These are phyloP conservation scores for Horisme vitalbata DNA, from an alignment of 2,888 invertebrate species.

Conservation along the genomic window DNA sequence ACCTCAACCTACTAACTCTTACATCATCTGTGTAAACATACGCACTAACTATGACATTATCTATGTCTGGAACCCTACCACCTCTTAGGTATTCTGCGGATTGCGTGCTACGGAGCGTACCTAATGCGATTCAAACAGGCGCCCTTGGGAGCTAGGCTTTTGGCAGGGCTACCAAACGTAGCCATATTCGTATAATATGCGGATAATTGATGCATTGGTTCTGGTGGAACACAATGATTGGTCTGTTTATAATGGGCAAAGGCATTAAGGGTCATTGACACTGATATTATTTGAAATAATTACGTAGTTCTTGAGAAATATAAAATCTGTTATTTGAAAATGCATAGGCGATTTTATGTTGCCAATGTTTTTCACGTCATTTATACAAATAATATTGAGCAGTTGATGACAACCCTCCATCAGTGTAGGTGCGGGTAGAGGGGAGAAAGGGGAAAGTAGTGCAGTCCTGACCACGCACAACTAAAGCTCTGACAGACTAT, in stretches of 20 bases:
- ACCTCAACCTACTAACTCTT: constrained; percentile 20
- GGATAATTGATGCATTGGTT: background rate
- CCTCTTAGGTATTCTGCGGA: constrained; percentile 5
- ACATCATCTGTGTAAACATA: constrained; percentile 5
- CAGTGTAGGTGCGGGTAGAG: constrained; percentile 12
- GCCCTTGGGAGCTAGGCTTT: constrained; percentile 55
- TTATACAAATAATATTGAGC: background rate
- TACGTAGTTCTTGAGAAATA: no score
- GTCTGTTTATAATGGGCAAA: background rate
- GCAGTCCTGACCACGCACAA: constrained; percentile 77
- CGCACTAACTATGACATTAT: constrained; percentile 1
- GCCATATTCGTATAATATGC: background rate
- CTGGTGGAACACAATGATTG: background rate
- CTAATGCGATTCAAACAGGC: constrained; percentile 39
- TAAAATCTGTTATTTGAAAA: no score
- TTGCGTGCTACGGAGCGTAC: constrained; percentile 33
- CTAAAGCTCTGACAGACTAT: constrained; percentile 60
- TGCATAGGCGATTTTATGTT: no score
- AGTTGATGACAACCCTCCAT: constrained; percentile 25
- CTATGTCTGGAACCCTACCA: constrained; percentile 1
- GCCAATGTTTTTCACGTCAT: no score
- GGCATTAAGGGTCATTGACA: background rate
- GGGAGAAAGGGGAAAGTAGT: constrained; percentile 47
- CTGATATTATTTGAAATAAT: background rate
- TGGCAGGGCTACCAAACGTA: constrained; percentile 32